phyloP scores from a whole-genome alignment of 2,113 vertebrate genomes.

The Rhadina sibilatrix region DNA sequence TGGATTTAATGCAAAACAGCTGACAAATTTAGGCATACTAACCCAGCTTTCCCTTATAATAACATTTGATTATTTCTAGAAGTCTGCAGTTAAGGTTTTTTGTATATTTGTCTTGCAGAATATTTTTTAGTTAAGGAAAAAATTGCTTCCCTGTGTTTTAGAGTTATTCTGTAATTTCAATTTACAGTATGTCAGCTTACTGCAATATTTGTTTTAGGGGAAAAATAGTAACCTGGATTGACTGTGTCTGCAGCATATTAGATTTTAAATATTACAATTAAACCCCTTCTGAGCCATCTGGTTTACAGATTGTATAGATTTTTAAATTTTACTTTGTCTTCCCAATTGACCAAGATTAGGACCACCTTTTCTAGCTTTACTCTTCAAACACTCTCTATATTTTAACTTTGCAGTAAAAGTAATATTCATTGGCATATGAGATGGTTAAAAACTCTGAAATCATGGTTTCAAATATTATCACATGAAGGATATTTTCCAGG shows the following conservation, averaged over 20 bases:
- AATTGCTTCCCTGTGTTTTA: conserved; percentile 8
- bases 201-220: conserved; percentile 42
- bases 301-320: conserved; percentile 65
- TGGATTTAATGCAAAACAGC: conserved; percentile 41
- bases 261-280: conserved; percentile 71
- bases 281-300: conserved; percentile 64
- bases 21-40: conserved; percentile 23
- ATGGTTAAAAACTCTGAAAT: conserved; percentile 17
- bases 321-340: conserved; percentile 62
- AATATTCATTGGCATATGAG: background rate
- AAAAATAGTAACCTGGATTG: conserved; percentile 58
- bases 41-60: conserved; percentile 9
- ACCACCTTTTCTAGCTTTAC: conserved; percentile 39
- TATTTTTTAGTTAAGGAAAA: conserved; percentile 42
- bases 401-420: conserved; percentile 25
- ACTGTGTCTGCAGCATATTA: conserved; percentile 58
- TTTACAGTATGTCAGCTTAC: conserved; percentile 18
- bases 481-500: background rate
- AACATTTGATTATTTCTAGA: conserved; percentile 42
- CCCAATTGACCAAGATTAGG: conserved; percentile 53
- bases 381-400: conserved; percentile 29
- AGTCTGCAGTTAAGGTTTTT: background rate
- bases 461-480: background rate
- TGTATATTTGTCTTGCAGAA: conserved; percentile 9
- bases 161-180: conserved; percentile 16